A percentile compares a stretch with the other conserved stretches of the same genome.
Conservation (phyloP, 2,113 vertebrate genomes). For the Planiliza haematocheilus region DNA sequence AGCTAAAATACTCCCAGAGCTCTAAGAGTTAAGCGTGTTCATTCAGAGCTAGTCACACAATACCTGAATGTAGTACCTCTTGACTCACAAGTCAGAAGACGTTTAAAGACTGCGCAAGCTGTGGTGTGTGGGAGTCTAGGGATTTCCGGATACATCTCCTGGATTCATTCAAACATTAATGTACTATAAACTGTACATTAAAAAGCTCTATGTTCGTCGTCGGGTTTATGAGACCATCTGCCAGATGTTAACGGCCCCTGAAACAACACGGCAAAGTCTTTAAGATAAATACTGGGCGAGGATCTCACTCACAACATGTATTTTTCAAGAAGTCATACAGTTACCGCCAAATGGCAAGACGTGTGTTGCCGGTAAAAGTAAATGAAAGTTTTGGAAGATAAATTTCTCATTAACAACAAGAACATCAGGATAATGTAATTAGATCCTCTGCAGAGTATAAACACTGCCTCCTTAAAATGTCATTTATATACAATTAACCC, state of each 20-base stretch:
- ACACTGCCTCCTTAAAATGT: neutral
- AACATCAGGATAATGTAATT: neutral
- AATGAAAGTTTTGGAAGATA: neutral
- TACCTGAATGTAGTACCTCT: neutral
- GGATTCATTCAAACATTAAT: slow-evolving; percentile 19
- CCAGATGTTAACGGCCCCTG: neutral
- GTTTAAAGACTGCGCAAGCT: slow-evolving; percentile 3
- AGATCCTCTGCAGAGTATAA: neutral
- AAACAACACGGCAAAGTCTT: neutral
- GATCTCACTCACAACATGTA: neutral
- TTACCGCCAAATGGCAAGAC: no score
- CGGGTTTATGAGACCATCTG: neutral
- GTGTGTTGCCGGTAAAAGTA: neutral
- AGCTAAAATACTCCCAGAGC: no score
- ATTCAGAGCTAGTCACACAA: slow-evolving; percentile 10
- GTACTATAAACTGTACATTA: neutral
- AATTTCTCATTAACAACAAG: neutral
- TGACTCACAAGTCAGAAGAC: slow-evolving; percentile 12
- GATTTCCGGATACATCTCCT: neutral
- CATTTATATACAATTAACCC: no score
- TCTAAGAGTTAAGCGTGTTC: no score
- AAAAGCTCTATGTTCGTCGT: slow-evolving; percentile 6
- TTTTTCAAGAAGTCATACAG: no score
- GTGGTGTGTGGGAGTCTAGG: slow-evolving; percentile 2
- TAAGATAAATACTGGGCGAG: neutral